Percentiles rank a stretch among this genome's conserved stretches.
phyloP scores from a whole-genome alignment of 2,888 invertebrate species.

The Drosophila siamana region DNA sequence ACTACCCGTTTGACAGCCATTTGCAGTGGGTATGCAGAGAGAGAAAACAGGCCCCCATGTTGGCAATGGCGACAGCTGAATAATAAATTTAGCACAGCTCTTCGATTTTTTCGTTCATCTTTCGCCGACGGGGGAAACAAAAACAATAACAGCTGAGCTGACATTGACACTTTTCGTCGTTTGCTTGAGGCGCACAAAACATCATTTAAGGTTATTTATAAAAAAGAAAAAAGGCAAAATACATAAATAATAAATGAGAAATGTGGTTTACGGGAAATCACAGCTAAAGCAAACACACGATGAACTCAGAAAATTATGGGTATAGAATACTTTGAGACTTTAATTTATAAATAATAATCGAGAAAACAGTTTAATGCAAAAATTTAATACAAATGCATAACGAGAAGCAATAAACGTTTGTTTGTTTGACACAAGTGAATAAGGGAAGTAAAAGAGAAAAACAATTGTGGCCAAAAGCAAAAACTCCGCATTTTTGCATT shows the following conservation, averaged over 20 bases:
- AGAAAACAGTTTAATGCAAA: no score
- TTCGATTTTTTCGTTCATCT: conserved; percentile 63
- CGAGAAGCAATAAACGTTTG: no score
- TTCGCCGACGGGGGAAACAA: conserved; percentile 41
- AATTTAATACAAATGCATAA: no score
- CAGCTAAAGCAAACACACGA: background rate
- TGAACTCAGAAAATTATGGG: background rate
- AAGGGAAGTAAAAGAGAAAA: no score
- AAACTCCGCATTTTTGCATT: no score
- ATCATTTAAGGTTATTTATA: conserved; percentile 76
- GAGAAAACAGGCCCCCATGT: conserved; percentile 34
- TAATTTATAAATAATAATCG: background rate
- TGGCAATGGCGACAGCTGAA: conserved; percentile 66
- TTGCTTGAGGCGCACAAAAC: conserved; percentile 59
- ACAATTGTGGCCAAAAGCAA: no score
- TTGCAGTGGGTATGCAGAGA: conserved; percentile 1
- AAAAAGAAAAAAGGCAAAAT: conserved; percentile 33
- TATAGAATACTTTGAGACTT: no score
- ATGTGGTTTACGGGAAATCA: conserved; percentile 16
- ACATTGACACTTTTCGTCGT: conserved; percentile 76
- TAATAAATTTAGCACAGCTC: conserved; percentile 78
- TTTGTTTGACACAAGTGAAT: no score
- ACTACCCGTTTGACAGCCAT: background rate
- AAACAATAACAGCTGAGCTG: conserved; percentile 69
- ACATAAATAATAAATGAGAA: conserved; percentile 18